Conservation (phyloP, 2,797 vertebrate genomes). For the Taeniopygia guttata region DNA sequence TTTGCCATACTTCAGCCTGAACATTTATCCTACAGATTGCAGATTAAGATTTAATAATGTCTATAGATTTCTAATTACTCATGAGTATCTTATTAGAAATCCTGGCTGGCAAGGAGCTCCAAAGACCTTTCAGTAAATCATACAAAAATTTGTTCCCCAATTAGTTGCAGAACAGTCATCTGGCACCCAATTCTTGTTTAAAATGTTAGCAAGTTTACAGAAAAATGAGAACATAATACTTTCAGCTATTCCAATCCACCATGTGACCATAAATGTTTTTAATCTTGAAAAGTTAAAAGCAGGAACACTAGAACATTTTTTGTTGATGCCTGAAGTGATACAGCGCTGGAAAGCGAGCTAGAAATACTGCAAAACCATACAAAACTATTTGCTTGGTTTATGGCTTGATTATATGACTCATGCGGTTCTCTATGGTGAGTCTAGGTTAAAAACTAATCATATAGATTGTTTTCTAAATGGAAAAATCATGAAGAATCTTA, state of each 20-base stretch:
- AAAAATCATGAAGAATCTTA: neutral
- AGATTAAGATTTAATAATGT: constrained; percentile 62
- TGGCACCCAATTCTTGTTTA: constrained; percentile 14
- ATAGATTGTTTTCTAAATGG: neutral
- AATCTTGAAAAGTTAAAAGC: constrained; percentile 37
- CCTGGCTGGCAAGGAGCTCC: constrained; percentile 29
- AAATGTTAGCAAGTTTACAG: constrained; percentile 51
- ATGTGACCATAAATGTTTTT: constrained; percentile 36
- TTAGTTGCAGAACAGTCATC: constrained; percentile 36
- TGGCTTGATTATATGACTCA: constrained; percentile 4
- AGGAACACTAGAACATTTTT: constrained; percentile 9
- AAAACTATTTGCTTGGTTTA: constrained; percentile 57
- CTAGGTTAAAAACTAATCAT: neutral
- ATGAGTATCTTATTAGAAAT: constrained; percentile 43
- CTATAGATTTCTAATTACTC: constrained; percentile 60
- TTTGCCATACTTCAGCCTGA: neutral
- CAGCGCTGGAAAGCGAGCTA: neutral
- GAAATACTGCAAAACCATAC: constrained; percentile 8
- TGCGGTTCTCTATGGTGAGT: neutral
- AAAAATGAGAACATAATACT: constrained; percentile 41
- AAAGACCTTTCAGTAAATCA: constrained; percentile 22
- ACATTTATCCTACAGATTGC: constrained; percentile 41
- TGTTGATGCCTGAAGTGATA: constrained; percentile 57
- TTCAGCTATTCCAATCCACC: neutral
- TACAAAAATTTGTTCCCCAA: constrained; percentile 50